Percentiles rank a stretch among this genome's conserved stretches.
These are phyloP conservation scores for Amphiprion clarkii DNA, from an alignment of 2,797 vertebrate genomes.

Conservation along the genomic window DNA sequence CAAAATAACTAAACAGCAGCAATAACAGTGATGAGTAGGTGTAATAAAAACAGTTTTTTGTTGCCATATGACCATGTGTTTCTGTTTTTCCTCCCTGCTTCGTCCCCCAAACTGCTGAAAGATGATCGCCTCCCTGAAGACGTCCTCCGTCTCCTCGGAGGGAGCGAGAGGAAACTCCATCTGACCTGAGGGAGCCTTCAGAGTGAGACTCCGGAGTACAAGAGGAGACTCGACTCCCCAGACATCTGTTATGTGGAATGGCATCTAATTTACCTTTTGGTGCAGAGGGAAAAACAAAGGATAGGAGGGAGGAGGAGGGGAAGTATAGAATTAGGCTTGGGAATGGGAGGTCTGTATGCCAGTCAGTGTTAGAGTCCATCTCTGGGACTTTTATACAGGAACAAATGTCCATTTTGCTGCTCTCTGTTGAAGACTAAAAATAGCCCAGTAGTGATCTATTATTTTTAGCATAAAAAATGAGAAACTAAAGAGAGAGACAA, in stretches of 20 bases:
- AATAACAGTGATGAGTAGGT: constrained; percentile 7
- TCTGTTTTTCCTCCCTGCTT: constrained; percentile 29
- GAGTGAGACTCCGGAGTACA: constrained; percentile 38
- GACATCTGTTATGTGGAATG: constrained; percentile 76
- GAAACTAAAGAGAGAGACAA: neutral
- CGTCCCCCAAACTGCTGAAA: constrained; percentile 56
- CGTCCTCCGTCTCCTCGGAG: constrained; percentile 22
- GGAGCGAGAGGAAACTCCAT: constrained; percentile 65
- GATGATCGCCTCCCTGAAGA: constrained; percentile 65
- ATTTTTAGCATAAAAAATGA: neutral
- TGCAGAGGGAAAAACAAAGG: constrained; percentile 61
- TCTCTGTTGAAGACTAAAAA: neutral
- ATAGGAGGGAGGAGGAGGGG: neutral
- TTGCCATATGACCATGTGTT: constrained; percentile 9
- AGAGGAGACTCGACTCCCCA: constrained; percentile 66
- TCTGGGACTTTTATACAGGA: neutral
- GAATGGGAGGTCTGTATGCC: constrained; percentile 22
- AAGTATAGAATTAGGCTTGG: constrained; percentile 13
- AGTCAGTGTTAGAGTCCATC: constrained; percentile 5
- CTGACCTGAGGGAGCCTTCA: constrained; percentile 59
- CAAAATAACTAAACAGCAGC: constrained; percentile 2
- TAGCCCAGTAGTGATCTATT: too few species aligned
- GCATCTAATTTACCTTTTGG: constrained; percentile 71
- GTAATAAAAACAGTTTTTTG: constrained; percentile 12
- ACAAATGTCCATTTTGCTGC: neutral